Conservation (phyloP, 2,888 invertebrate genomes). For the Amphipoea oculea region DNA sequence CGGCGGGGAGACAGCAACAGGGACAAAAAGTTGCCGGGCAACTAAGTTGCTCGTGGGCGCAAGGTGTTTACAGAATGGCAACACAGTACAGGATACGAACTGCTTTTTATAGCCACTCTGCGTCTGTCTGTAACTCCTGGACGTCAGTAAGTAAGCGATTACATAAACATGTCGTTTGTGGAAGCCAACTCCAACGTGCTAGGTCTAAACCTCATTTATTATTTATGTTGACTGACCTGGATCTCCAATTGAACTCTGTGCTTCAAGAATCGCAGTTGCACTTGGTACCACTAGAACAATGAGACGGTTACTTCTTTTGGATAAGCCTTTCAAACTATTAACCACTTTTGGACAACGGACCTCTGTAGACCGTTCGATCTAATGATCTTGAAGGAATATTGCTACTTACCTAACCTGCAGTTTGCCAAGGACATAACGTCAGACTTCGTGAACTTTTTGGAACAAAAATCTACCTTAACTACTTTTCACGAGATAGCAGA, state of each 20-base stretch:
- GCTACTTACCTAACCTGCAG: too few species aligned
- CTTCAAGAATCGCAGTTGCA: conserved; percentile 52
- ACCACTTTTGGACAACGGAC: background rate
- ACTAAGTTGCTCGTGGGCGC: background rate
- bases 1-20: background rate
- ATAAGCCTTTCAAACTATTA: conserved; percentile 15
- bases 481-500: background rate
- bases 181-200: conserved; percentile 32
- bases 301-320: conserved; percentile 53
- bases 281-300: conserved; percentile 61
- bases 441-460: background rate
- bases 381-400: background rate
- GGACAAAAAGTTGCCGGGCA: background rate
- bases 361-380: background rate
- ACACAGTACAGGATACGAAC: background rate
- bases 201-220: conserved; percentile 21
- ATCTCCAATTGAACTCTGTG: conserved; percentile 50
- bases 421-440: background rate
- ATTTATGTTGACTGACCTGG: conserved; percentile 47
- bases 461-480: background rate
- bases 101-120: background rate
- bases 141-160: conserved; percentile 9
- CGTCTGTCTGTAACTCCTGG: background rate
- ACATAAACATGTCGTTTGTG: conserved; percentile 2
- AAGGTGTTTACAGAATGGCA: background rate